phyloP scores from a whole-genome alignment of 2,888 invertebrate species.

The Drosophila dives region DNA sequence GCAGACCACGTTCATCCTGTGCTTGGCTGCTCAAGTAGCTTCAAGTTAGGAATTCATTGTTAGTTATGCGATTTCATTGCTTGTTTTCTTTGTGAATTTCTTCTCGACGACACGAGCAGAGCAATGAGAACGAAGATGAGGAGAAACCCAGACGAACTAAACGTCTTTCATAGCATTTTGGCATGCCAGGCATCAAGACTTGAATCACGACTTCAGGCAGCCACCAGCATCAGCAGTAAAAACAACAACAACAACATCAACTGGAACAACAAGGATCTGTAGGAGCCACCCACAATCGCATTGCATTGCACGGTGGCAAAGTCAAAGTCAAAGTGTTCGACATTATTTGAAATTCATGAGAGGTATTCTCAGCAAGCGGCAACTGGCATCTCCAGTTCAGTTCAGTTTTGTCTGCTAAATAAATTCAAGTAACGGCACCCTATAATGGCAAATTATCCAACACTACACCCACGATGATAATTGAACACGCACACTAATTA shows the following conservation, averaged over 20 bases:
- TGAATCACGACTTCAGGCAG: conserved; percentile 69
- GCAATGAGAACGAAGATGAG: conserved; percentile 1
- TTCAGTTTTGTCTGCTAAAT: conserved; percentile 57
- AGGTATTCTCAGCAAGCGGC: conserved; percentile 57
- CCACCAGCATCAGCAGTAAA: conserved; percentile 32
- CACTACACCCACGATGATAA: conserved; percentile 50
- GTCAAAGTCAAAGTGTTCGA: conserved; percentile 80
- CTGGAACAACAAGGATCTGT: conserved; percentile 18
- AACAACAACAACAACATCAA: conserved; percentile 29
- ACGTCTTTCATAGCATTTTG: conserved; percentile 79
- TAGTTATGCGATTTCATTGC: conserved; percentile 79
- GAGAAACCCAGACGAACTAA: conserved; percentile 62
- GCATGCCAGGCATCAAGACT: conserved; percentile 73
- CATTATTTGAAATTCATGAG: conserved; percentile 80
- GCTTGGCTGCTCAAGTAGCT: conserved; percentile 67
- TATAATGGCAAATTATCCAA: conserved; percentile 71
- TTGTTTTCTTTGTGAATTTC: conserved; percentile 75
- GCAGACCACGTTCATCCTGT: conserved; percentile 65
- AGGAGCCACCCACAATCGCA: conserved; percentile 57
- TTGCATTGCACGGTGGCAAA: conserved; percentile 67
- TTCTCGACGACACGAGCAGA: conserved; percentile 47
- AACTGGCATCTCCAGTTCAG: conserved; percentile 9
- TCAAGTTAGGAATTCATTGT: conserved; percentile 75
- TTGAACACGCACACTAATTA: conserved; percentile 79
- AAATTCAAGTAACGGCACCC: conserved; percentile 73